Evolutionary conservation across 1,140 invertebrate genomes (phyloP).

Genomic region (Uloborus diversus): DNA sequence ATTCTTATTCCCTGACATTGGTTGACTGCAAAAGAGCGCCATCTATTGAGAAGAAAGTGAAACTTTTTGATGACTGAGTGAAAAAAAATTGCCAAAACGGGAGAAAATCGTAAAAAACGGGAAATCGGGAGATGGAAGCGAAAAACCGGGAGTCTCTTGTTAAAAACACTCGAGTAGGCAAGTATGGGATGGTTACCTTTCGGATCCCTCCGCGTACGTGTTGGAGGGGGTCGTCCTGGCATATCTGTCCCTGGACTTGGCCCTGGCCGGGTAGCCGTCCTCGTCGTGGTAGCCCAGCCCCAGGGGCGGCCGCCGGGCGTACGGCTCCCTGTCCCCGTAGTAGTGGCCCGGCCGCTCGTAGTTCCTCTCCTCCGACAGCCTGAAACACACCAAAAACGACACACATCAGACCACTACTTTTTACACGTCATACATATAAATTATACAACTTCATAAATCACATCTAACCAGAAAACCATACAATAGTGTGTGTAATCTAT

Average conservation of each 20-base stretch:
- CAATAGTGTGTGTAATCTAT: not conserved
- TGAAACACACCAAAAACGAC: constrained; percentile 10
- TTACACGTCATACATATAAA: no score
- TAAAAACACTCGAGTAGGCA: no score
- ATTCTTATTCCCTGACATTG: no score
- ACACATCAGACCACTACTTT: no score
- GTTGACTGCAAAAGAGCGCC: no score
- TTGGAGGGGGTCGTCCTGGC: constrained; percentile 61
- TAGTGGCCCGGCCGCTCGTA: constrained; percentile 69
- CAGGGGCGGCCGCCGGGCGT: constrained; percentile 59
- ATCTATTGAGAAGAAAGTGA: no score
- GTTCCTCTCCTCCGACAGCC: constrained; percentile 59
- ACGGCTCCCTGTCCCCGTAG: constrained; percentile 65
- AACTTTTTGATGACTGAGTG: no score
- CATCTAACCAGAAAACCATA: not conserved
- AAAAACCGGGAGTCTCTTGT: no score
- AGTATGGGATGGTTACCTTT: constrained; percentile 52
- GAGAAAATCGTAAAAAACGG: no score
- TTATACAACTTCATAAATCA: not conserved
- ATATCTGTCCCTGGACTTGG: constrained; percentile 63
- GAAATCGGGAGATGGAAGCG: no score
- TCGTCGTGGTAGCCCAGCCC: constrained; percentile 61
- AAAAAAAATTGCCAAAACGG: no score
- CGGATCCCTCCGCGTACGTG: constrained; percentile 48
- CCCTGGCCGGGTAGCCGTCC: constrained; percentile 60